phyloP scores from a whole-genome alignment of 2,888 invertebrate genomes.

The Machimus rusticus region DNA sequence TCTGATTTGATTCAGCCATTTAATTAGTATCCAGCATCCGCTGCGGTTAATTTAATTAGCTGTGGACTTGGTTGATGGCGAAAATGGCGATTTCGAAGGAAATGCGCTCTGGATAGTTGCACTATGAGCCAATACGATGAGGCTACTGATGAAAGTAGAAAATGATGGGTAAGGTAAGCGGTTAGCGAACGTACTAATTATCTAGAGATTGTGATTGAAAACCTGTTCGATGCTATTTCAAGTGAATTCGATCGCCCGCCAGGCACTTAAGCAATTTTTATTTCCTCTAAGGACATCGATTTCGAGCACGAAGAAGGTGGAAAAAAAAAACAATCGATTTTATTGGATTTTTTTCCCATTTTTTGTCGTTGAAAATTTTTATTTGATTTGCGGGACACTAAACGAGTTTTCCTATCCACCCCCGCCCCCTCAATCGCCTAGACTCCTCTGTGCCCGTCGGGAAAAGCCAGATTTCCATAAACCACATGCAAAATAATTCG shows the following conservation, averaged over 20 bases:
- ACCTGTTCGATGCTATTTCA: background rate
- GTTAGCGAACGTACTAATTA: background rate
- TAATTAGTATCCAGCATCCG: conserved; percentile 15
- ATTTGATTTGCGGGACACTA: background rate
- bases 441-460: background rate
- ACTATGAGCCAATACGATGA: background rate
- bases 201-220: background rate
- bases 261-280: background rate
- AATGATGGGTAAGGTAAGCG: background rate
- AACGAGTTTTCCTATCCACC: background rate
- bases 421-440: background rate
- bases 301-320: background rate
- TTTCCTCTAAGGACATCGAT: background rate
- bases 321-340: background rate
- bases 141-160: background rate
- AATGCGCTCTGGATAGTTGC: background rate
- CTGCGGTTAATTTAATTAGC: conserved; percentile 30
- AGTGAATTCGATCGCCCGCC: background rate
- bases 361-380: background rate
- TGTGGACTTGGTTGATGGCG: background rate
- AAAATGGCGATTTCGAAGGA: background rate
- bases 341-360: background rate
- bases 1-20: background rate
- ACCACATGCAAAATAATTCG: conserved; percentile 25
- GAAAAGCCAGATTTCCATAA: conserved; percentile 15